These are phyloP conservation scores for Pachymerium ferrugineum DNA, from an alignment of 2,888 invertebrate species.

Conservation along the genomic window DNA sequence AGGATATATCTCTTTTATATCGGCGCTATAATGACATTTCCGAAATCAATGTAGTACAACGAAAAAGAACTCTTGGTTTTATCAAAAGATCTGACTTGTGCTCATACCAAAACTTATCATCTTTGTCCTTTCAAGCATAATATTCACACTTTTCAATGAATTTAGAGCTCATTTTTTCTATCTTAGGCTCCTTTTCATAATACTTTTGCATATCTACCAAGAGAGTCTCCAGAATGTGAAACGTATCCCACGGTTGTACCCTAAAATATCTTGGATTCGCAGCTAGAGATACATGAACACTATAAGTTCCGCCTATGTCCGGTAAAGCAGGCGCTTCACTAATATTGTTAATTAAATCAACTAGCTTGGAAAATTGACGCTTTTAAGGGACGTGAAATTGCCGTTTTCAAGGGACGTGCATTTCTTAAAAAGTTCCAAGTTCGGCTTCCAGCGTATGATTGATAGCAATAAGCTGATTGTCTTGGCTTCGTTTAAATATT, in stretches of 20 bases:
- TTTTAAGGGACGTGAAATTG: too few species aligned
- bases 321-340: constrained; percentile 44
- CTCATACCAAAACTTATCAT: constrained; percentile 58
- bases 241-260: constrained; percentile 40
- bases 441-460: constrained; percentile 64
- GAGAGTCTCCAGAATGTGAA: neutral
- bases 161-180: too few species aligned
- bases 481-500: constrained; percentile 62
- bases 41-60: constrained; percentile 61
- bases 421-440: constrained; percentile 39
- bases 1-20: constrained; percentile 55
- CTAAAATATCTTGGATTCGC: constrained; percentile 71
- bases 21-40: constrained; percentile 58
- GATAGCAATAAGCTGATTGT: constrained; percentile 61
- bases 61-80: constrained; percentile 47
- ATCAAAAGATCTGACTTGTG: neutral
- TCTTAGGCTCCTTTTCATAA: neutral
- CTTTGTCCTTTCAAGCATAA: constrained; percentile 59
- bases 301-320: constrained; percentile 54
- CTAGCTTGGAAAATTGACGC: too few species aligned
- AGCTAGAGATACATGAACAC: constrained; percentile 68
- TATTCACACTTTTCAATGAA: neutral
- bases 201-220: neutral
- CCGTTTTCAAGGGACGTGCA: too few species aligned
- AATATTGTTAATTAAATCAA: too few species aligned